Percentiles rank a stretch among this genome's conserved stretches.
Evolutionary conservation across 2,888 invertebrate genomes (phyloP).

Genomic region (Oligia strigilis): DNA sequence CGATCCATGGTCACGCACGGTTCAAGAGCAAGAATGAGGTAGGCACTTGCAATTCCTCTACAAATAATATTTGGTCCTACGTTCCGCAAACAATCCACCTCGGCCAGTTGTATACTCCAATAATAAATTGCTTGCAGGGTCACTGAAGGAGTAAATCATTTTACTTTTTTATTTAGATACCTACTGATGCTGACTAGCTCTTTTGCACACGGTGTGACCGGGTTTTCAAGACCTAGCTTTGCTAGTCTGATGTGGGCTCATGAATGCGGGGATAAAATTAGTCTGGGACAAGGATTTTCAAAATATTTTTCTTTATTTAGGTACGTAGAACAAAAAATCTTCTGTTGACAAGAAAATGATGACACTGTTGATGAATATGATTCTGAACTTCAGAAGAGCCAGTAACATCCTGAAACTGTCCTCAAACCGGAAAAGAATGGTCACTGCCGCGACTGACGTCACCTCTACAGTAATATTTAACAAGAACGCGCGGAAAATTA

Average conservation of each 20-base stretch:
- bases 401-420: neutral
- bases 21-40: neutral
- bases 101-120: neutral
- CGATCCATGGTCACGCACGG: neutral
- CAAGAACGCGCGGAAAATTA: conserved; percentile 67
- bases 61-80: neutral
- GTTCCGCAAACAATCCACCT: neutral
- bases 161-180: neutral
- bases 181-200: neutral
- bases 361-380: neutral
- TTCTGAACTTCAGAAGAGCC: neutral
- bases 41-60: neutral
- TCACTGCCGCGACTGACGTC: conserved; percentile 52
- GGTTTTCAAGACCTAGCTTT: neutral
- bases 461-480: conserved; percentile 58
- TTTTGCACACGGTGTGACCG: neutral
- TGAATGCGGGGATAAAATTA: neutral
- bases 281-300: neutral
- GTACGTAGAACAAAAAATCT: neutral
- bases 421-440: conserved; percentile 33
- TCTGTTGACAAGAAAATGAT: neutral
- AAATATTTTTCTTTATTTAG: neutral
- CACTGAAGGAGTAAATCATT: neutral
- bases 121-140: neutral
- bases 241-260: neutral